Evolutionary conservation across 2,797 vertebrate genomes (phyloP).

Genomic region (Arnoldichthys spilopterus): DNA sequence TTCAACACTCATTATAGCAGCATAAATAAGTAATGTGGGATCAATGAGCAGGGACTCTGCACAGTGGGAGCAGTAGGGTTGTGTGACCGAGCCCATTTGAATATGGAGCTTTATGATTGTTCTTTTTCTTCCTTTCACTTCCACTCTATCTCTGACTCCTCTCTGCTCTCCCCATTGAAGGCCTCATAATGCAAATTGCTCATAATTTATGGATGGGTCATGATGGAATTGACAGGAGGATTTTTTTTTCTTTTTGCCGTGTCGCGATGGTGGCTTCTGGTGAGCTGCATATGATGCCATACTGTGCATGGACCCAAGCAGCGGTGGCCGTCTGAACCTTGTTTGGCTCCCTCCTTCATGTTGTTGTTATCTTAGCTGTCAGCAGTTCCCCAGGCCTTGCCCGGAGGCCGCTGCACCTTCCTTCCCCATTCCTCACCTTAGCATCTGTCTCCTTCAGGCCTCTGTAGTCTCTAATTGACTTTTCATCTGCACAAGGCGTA

Average conservation of each 20-base stretch:
- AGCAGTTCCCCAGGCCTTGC: slow-evolving; percentile 36
- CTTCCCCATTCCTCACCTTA: slow-evolving; percentile 59
- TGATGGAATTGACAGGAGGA: slow-evolving; percentile 60
- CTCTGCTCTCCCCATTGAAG: slow-evolving; percentile 68
- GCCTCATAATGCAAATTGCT: slow-evolving; percentile 69
- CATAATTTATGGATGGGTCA: slow-evolving; percentile 68
- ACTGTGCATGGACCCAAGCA: background rate
- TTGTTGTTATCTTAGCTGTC: slow-evolving; percentile 50
- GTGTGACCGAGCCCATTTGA: slow-evolving; percentile 65
- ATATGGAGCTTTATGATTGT: slow-evolving; percentile 55
- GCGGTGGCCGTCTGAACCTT: slow-evolving; percentile 10
- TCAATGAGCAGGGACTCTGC: slow-evolving; percentile 67
- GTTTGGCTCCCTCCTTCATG: slow-evolving; percentile 40
- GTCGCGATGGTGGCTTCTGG: background rate
- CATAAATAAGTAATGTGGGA: slow-evolving; percentile 69
- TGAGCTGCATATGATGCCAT: slow-evolving; percentile 14
- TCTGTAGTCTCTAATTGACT: slow-evolving; percentile 73
- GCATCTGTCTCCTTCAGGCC: slow-evolving; percentile 60
- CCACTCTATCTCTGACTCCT: slow-evolving; percentile 58
- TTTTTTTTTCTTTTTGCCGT: slow-evolving; percentile 29
- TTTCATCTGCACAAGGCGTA: slow-evolving; percentile 66
- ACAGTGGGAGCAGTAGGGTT: slow-evolving; percentile 59
- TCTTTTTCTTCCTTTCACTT: slow-evolving; percentile 10
- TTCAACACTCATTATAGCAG: slow-evolving; percentile 67
- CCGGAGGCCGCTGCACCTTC: slow-evolving; percentile 23